Evolutionary conservation across 2,888 invertebrate genomes (phyloP).

Genomic region (Luffia ferchaultella): DNA sequence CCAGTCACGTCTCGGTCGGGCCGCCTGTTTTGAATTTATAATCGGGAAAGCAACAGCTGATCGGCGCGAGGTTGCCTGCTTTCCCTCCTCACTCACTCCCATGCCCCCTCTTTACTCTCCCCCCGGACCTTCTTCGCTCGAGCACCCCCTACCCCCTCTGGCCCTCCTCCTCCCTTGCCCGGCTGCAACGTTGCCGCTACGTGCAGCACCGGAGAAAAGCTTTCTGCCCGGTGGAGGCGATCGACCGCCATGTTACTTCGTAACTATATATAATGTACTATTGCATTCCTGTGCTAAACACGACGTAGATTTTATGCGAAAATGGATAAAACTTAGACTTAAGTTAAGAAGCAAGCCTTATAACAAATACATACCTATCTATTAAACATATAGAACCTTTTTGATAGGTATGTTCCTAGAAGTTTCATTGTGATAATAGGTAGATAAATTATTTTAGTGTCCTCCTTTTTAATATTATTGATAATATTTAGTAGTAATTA

Average conservation of each 20-base stretch:
- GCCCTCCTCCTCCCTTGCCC: constrained; percentile 19
- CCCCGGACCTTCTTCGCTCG: not conserved
- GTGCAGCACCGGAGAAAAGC: constrained; percentile 17
- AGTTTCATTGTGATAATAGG: too few species aligned
- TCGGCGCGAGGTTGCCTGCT: constrained; percentile 36
- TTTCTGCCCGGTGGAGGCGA: constrained; percentile 30
- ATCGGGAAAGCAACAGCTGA: constrained; percentile 52
- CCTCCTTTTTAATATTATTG: too few species aligned
- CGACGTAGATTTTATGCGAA: too few species aligned
- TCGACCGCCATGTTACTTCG: constrained; percentile 38
- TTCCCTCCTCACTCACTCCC: not conserved
- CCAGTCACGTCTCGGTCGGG: constrained; percentile 41
- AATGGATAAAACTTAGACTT: too few species aligned
- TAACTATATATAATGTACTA: not conserved
- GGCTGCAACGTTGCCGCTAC: constrained; percentile 38
- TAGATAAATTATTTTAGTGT: too few species aligned
- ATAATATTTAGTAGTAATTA: too few species aligned
- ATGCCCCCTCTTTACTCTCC: not conserved
- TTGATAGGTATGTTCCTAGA: too few species aligned
- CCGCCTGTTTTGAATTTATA: constrained; percentile 55
- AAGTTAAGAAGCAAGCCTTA: too few species aligned
- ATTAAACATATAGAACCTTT: too few species aligned
- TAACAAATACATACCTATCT: too few species aligned
- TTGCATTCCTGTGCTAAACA: not conserved
- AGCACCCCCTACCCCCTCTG: not conserved